A percentile compares a stretch with the other conserved stretches of the same genome.
Evolutionary conservation across 2,113 vertebrate genomes (phyloP).

Genomic region (Syrmaticus mikado): DNA sequence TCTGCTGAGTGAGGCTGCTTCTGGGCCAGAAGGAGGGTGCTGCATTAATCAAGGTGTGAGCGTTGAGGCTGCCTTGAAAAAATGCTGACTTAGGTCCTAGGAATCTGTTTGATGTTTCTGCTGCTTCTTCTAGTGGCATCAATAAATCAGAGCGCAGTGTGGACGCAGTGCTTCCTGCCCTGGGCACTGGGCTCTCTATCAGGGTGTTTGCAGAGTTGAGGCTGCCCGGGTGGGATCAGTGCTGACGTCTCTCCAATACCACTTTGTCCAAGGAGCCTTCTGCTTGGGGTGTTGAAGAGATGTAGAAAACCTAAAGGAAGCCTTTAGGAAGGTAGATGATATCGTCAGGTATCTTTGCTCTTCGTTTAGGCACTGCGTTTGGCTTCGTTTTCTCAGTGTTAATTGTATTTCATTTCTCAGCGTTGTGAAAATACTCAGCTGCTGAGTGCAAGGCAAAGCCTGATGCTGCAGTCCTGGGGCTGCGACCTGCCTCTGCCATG

Average conservation of each 20-base stretch:
- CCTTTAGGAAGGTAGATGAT: background rate
- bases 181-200: background rate
- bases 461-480: background rate
- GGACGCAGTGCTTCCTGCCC: accelerated
- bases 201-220: background rate
- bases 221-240: background rate
- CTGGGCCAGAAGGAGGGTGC: slow-evolving; percentile 35
- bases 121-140: background rate
- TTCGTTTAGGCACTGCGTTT: background rate
- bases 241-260: background rate
- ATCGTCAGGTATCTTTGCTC: background rate
- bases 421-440: background rate
- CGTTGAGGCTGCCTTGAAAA: slow-evolving; percentile 11
- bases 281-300: background rate
- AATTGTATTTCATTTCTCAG: background rate
- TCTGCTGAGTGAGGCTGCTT: slow-evolving; percentile 13
- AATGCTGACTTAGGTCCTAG: slow-evolving; percentile 33
- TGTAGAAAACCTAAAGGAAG: background rate
- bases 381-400: background rate
- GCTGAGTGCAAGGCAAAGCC: background rate
- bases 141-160: background rate
- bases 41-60: slow-evolving; percentile 47
- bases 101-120: background rate
- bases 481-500: background rate
- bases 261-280: background rate